These are phyloP conservation scores for Epinephelus moara DNA, from an alignment of 2,113 vertebrate species.

Conservation along the genomic window DNA sequence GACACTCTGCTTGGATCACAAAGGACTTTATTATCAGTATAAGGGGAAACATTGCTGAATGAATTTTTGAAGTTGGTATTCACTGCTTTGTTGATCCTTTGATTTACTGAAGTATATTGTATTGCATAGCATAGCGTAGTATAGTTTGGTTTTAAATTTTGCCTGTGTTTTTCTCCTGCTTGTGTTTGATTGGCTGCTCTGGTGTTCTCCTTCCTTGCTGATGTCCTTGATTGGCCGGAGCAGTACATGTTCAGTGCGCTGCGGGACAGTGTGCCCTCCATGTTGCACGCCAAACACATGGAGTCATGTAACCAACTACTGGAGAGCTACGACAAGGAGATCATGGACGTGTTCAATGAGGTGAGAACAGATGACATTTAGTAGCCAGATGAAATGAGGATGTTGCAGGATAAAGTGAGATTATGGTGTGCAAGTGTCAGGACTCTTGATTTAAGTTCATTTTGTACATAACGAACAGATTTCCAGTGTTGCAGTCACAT, in stretches of 20 bases:
- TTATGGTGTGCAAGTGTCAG: neutral
- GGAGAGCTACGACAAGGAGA: constrained; percentile 95
- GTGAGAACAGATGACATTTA: constrained; percentile 72
- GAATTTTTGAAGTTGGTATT: neutral
- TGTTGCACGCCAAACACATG: constrained; percentile 94
- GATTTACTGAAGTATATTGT: too few species aligned
- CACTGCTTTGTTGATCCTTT: neutral
- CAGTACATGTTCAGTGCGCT: constrained; percentile 99
- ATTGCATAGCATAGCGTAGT: neutral
- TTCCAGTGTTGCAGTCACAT: neutral
- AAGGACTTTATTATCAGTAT: neutral
- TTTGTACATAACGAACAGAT: neutral
- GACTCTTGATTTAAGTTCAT: neutral
- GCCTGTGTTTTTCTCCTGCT: neutral
- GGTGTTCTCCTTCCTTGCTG: neutral
- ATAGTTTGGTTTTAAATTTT: neutral
- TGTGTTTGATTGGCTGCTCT: neutral
- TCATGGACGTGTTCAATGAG: constrained; percentile 95
- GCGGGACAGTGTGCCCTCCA: constrained; percentile 93
- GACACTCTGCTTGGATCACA: neutral
- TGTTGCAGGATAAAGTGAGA: neutral
- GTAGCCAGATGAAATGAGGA: neutral
- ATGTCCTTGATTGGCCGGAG: constrained; percentile 39
- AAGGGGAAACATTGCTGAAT: neutral
- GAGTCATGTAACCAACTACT: constrained; percentile 92